Evolutionary conservation across 2,797 vertebrate species (phyloP).

Genomic region (Hozukius guyotensis): DNA sequence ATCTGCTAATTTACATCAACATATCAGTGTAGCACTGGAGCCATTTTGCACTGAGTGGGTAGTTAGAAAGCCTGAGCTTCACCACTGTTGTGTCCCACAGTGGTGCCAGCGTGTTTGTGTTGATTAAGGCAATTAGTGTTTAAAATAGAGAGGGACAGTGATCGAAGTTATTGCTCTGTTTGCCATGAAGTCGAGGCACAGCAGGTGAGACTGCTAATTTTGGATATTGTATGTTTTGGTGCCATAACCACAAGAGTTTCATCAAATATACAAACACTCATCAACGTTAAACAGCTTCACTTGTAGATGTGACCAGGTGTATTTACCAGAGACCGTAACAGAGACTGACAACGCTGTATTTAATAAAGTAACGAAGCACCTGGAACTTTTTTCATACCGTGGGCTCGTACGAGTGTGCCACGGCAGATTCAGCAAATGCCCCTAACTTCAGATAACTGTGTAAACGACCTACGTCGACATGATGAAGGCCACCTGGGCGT

Average conservation of each 20-base stretch:
- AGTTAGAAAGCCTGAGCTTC: conserved; percentile 32
- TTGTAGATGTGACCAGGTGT: no score
- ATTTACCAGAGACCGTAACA: no score
- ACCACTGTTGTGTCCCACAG: conserved; percentile 5
- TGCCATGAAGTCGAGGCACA: background rate
- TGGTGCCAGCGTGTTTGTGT: conserved; percentile 29
- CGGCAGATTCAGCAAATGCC: no score
- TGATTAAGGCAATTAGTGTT: conserved; percentile 55
- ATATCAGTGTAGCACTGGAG: conserved; percentile 21
- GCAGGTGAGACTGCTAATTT: background rate
- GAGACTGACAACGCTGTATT: no score
- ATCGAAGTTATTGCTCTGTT: conserved; percentile 7
- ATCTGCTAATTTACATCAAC: conserved; percentile 60
- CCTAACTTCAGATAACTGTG: no score
- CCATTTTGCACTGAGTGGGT: conserved; percentile 18
- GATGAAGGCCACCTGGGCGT: no score
- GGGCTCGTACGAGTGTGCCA: no score
- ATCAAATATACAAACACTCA: background rate
- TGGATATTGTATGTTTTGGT: background rate
- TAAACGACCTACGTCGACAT: no score
- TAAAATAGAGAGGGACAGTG: conserved; percentile 10
- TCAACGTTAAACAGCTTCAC: background rate
- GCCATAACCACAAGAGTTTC: background rate
- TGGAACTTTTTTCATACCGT: no score
- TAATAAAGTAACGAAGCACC: no score